Conservation (phyloP, 2,797 vertebrate species). For the Salmo trutta region DNA sequence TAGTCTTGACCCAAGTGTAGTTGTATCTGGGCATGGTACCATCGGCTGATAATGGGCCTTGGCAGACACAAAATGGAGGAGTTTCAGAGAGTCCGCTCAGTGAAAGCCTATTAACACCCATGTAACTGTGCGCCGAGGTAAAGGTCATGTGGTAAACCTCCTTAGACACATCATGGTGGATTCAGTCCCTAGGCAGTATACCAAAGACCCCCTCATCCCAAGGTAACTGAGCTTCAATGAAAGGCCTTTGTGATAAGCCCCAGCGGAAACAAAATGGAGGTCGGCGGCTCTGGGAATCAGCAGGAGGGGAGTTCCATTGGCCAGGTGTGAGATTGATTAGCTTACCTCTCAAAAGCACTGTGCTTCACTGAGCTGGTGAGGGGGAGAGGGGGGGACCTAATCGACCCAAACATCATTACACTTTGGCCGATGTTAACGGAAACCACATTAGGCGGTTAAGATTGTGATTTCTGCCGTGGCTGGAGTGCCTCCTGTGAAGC, state of each 20-base stretch:
- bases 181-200: constrained; percentile 1
- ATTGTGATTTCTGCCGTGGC: constrained; percentile 19
- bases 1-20: constrained; percentile 32
- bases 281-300: constrained; percentile 36
- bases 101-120: background rate
- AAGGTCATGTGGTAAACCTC: background rate
- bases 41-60: constrained; percentile 2
- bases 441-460: constrained; percentile 23
- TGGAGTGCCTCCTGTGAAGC: background rate
- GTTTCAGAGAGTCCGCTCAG: constrained; percentile 5
- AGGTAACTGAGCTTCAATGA: background rate
- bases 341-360: constrained; percentile 44
- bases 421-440: constrained; percentile 45
- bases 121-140: background rate
- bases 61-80: background rate
- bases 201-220: background rate
- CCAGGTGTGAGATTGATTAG: constrained; percentile 53
- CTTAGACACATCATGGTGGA: background rate
- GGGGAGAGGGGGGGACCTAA: constrained; percentile 21
- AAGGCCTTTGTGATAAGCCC: constrained; percentile 30
- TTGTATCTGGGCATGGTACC: background rate
- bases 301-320: constrained; percentile 37
- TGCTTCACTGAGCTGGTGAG: constrained; percentile 40
- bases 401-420: constrained; percentile 48
- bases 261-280: constrained; percentile 32